Percentiles rank a stretch among this genome's conserved stretches.
Evolutionary conservation across 2,797 vertebrate species (phyloP).

Genomic region (Phataginus tetradactyla): DNA sequence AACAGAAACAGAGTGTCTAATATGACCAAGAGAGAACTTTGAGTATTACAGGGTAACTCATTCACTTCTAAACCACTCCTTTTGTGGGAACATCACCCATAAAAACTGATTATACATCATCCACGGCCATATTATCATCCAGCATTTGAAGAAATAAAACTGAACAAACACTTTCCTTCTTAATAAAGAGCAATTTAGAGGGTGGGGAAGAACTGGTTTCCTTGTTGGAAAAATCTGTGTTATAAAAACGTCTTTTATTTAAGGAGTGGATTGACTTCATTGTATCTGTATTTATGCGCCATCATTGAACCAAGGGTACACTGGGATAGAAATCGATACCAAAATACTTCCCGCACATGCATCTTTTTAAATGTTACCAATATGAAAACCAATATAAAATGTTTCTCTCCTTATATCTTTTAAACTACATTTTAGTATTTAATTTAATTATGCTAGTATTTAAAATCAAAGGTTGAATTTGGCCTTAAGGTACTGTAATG

Average conservation of each 20-base stretch:
- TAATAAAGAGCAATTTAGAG: conserved; percentile 76
- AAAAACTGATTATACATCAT: conserved; percentile 72
- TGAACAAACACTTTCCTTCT: conserved; percentile 75
- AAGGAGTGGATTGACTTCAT: conserved; percentile 54
- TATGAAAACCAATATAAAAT: neutral
- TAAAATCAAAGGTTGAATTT: conserved; percentile 42
- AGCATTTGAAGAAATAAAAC: conserved; percentile 64
- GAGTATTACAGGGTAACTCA: neutral
- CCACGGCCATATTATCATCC: conserved; percentile 52
- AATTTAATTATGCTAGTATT: neutral
- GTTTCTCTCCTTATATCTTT: neutral
- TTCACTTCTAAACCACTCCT: conserved; percentile 62
- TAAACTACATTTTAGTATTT: neutral
- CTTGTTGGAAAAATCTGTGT: conserved; percentile 67
- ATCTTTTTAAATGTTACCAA: neutral
- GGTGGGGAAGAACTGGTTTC: conserved; percentile 63
- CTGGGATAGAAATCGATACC: neutral
- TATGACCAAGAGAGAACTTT: neutral
- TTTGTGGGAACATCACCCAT: conserved; percentile 68
- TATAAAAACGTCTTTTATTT: conserved; percentile 68
- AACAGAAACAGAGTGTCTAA: neutral
- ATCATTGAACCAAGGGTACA: neutral
- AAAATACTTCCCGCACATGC: neutral
- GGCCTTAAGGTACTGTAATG: neutral
- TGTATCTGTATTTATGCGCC: neutral